Conservation (phyloP, 2,797 vertebrate species). For the Molothrus ater region DNA sequence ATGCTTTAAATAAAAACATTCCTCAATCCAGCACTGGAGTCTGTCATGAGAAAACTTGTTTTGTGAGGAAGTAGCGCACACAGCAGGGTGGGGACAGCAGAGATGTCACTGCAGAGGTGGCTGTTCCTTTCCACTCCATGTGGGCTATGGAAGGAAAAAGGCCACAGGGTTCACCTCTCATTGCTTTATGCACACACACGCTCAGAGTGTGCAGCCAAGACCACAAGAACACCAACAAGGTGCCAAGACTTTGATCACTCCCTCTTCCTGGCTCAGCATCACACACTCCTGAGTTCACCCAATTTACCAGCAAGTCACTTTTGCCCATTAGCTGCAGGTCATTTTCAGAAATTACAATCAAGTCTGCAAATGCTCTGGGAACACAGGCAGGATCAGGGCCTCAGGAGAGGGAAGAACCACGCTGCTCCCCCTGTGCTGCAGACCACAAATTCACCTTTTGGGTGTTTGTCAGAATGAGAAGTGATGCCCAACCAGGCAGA, state of each 20-base stretch:
- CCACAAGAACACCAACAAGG: rapidly evolving
- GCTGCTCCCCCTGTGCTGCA: rapidly evolving
- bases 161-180: neutral
- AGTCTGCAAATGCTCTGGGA: neutral
- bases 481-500: neutral
- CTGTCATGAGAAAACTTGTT: neutral
- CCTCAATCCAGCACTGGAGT: neutral
- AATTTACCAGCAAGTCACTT: neutral
- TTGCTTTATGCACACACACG: neutral
- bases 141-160: neutral
- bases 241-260: neutral
- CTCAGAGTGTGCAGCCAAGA: neutral
- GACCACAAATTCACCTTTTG: neutral
- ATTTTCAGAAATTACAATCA: neutral
- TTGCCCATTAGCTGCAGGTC: neutral
- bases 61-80: neutral
- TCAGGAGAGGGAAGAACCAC: neutral
- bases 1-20: neutral
- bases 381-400: neutral
- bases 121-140: neutral
- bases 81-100: rapidly evolving
- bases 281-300: neutral
- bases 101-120: neutral
- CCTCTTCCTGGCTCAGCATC: neutral
- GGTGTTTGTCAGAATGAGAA: neutral